phyloP scores from a whole-genome alignment of 2,113 vertebrate genomes.

The Sebastes schlegelii region DNA sequence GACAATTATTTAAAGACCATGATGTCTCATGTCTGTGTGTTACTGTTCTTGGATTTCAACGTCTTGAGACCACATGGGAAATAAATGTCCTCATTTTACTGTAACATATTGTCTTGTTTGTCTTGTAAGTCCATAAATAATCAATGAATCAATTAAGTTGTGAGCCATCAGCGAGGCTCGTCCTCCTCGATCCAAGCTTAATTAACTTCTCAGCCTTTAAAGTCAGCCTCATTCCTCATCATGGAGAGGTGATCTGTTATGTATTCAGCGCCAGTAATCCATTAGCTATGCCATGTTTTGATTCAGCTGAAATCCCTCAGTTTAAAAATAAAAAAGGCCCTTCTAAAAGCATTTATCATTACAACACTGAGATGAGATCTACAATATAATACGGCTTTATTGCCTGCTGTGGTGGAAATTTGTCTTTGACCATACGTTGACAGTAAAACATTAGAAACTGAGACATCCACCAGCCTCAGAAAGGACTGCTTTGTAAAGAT shows the following conservation, averaged over 20 bases:
- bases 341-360: not conserved
- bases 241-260: conserved; percentile 12
- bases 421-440: conserved; percentile 14
- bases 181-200: conserved; percentile 7
- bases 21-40: not conserved
- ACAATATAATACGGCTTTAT: not conserved
- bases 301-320: not conserved
- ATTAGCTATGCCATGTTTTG: conserved; percentile 2
- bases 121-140: conserved; percentile 29
- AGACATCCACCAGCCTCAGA: conserved; percentile 18
- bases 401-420: not conserved
- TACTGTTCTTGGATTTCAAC: not conserved
- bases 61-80: not conserved
- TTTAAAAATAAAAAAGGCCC: not conserved
- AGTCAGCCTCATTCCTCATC: conserved; percentile 6
- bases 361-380: not conserved
- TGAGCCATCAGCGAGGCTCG: not conserved
- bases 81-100: not conserved
- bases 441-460: conserved; percentile 8
- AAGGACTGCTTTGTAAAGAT: conserved; percentile 26
- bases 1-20: not conserved
- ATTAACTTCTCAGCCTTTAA: conserved; percentile 38
- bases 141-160: not conserved
- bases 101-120: conserved; percentile 14
- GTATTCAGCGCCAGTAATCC: conserved; percentile 14